Base-by-base conservation (phyloP, 2,113 vertebrate species). In the Delphinus delphis region DNA sequence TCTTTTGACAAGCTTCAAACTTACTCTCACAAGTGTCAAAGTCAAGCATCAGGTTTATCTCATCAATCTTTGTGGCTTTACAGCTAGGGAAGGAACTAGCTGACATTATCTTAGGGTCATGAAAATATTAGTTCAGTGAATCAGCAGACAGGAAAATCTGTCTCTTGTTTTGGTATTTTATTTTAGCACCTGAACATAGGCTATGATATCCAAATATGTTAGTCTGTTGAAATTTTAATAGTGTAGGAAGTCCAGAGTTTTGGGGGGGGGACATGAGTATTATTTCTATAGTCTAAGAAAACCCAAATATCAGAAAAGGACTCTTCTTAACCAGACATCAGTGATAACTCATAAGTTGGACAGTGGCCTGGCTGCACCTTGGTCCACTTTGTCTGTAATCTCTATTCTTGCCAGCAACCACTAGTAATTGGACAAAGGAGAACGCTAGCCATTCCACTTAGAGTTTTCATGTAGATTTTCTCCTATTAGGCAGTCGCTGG, bases 11-110 rank as follows among this genome's bases (percentile, higher is more conserved):
- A 67, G 50, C 53, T 92, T 97, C 89, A 97, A 74, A 95, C n/a
- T 88, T 90, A 88, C 38, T 95, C 28, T 90, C 94, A 90, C 26
- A 98, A 80, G 94, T 95, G 67, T 97, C 91, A 95, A 96, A 88
- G 71, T 93, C 8, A 6, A 38, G 12, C 28, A 94, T 97, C 67
- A 96, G 55, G 55, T 96, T 96, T 93, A 71, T 94, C 36, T 92
- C 73, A 79, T 93, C 63, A 93, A 67, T 95, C 85, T 96, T 67
- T 93, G 31, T n/a, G 82, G 68, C 77, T 73, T 83, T 94, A 79
- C 41, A 91, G 58, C 23, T 81, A 74, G 44, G 25, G 63, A 94
- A 74, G n/a, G 14, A 93, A 91, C 71, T 71, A 76, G n/a, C n/a
- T 84, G 88, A 95, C 55, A 68, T 94, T 97, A 92, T 92, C 25